Evolutionary conservation across 2,888 invertebrate genomes (phyloP), one percentile per base, ranked within the genome.

Genomic region (Notodonta ziczac): DNA sequence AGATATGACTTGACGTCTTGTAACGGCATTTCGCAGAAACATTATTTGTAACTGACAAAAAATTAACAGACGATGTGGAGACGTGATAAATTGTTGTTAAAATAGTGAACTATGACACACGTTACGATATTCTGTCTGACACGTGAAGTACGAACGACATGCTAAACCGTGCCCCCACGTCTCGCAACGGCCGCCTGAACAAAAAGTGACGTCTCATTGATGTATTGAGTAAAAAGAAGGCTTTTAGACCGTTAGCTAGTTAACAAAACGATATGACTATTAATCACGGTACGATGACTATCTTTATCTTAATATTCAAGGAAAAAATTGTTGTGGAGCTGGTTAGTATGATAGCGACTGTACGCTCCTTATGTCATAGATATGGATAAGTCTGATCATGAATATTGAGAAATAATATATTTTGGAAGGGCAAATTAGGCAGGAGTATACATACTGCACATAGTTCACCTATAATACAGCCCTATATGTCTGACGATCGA

Each of bases 131-230:
- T 63, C 61, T 71, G 81, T 63, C 61, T 71, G 81, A 82, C 83
- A 80, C 72, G 77, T 69, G 77, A 77, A 83, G 56, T 76, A 67
- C 66, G 74, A 75, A 78, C 78, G 80, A 82, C 81, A 85, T 82
- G 83, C 82, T 81, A 78, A 81, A 72, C 78, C 60, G 66, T 68
- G 76, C 68, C 66, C 69, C 61, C 57, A 58, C 58, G 51, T 65
- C 67, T 61, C 50, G 62, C 61, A 64, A 70, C 67, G 69, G 62
- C 69, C 62, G 71, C 67, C 71, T 69, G 66, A 74, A 87, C 83
- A 89, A 88, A 90, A 89, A 87, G 79, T 89, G 89, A 90, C 89
- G 84, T 84, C 84, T 83, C 83, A 89, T 90, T 90, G 90, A 90
- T 89, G 88, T 88, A 90, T 89, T 83, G 88, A 83, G 82, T 82